These are phyloP conservation scores for Laothoe populi DNA, from an alignment of 2,888 invertebrate genomes.

Conservation along the genomic window DNA sequence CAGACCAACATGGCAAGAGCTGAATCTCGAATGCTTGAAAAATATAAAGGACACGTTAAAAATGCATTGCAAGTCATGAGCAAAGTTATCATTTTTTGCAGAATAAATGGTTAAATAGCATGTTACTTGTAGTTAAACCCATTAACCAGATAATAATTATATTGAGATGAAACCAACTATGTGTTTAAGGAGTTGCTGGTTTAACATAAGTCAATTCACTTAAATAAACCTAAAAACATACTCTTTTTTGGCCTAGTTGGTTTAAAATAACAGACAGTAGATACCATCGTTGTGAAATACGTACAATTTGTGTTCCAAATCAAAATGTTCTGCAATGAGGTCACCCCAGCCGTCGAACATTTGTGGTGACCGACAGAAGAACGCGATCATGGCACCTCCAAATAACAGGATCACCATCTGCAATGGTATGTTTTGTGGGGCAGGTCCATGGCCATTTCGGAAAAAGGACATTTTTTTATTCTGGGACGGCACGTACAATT, in stretches of 20 bases:
- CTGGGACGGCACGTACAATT: too few relatives aligned
- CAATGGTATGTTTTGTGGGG: conserved; percentile 35
- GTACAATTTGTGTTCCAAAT: conserved; percentile 53
- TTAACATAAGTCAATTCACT: too few relatives aligned
- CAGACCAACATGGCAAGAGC: conserved; percentile 54
- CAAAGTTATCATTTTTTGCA: too few relatives aligned
- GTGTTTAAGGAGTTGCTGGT: too few relatives aligned
- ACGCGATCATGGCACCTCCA: conserved; percentile 49
- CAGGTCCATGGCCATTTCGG: neutral
- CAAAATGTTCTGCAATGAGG: conserved; percentile 44
- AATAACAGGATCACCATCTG: conserved; percentile 69
- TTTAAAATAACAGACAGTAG: neutral
- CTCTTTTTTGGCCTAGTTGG: neutral
- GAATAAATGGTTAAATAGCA: too few relatives aligned
- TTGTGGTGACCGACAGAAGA: conserved; percentile 68
- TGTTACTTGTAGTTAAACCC: too few relatives aligned
- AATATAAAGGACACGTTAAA: neutral
- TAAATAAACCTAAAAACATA: too few relatives aligned
- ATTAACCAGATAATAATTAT: too few relatives aligned
- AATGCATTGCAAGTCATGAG: too few relatives aligned
- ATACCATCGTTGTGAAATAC: conserved; percentile 33
- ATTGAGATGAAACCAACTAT: too few relatives aligned
- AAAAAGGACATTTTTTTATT: neutral
- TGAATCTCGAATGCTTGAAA: conserved; percentile 64
- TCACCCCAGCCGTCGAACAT: conserved; percentile 71